These are phyloP conservation scores for Auanema sp. DNA, from an alignment of 2,888 invertebrate genomes.

Conservation along the genomic window DNA sequence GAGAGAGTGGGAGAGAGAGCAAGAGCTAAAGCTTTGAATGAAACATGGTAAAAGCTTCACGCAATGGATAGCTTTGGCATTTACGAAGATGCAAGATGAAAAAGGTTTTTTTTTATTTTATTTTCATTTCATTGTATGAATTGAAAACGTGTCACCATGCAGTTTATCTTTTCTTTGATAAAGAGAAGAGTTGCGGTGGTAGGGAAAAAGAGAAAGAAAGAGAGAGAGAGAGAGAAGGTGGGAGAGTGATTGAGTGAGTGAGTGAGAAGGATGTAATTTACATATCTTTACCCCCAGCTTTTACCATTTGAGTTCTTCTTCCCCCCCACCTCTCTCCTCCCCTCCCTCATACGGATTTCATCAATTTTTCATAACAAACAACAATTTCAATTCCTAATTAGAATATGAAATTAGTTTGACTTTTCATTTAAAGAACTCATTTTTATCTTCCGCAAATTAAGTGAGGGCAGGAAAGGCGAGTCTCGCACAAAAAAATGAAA, in stretches of 20 bases:
- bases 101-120: background rate
- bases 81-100: background rate
- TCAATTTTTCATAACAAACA: too few relatives aligned
- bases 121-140: slow-evolving; percentile 1
- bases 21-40: background rate
- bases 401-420: too few relatives aligned
- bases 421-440: too few relatives aligned
- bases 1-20: slow-evolving; percentile 8
- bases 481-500: too few relatives aligned
- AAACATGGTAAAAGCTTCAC: background rate
- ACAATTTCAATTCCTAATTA: too few relatives aligned
- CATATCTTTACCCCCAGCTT: too few relatives aligned
- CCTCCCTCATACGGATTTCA: too few relatives aligned
- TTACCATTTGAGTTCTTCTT: too few relatives aligned
- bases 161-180: slow-evolving; percentile 1
- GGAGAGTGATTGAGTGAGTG: background rate
- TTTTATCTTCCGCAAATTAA: too few relatives aligned
- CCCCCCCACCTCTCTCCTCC: too few relatives aligned
- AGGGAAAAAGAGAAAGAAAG: slow-evolving; percentile 5
- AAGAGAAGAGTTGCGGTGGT: slow-evolving; percentile 7
- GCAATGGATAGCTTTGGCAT: background rate
- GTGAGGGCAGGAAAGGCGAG: too few relatives aligned
- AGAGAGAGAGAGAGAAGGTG: background rate
- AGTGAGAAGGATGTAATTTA: slow-evolving; percentile 3
- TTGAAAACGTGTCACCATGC: background rate